Conservation (phyloP, 2,797 vertebrate species). For the Manis pentadactyla region DNA sequence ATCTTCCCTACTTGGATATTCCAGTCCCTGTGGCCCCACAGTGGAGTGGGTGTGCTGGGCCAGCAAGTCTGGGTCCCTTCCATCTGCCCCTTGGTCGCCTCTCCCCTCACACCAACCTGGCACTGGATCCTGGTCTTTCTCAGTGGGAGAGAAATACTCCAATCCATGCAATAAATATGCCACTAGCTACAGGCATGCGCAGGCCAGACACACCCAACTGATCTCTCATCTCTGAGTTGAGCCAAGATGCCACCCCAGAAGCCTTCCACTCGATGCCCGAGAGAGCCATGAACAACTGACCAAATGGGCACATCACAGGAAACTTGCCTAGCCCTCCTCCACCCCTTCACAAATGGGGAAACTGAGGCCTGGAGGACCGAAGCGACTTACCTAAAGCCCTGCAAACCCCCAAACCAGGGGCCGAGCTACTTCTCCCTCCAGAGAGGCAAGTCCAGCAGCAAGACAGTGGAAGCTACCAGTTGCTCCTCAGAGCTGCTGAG, state of each 20-base stretch:
- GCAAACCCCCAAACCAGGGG: not conserved
- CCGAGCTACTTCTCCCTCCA: not conserved
- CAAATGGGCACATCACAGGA: fast-evolving
- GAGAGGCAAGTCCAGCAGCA: fast-evolving
- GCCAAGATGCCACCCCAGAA: not conserved
- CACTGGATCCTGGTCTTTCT: not conserved
- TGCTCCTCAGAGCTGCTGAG: not conserved
- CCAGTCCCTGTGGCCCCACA: not conserved
- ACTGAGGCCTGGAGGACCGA: not conserved
- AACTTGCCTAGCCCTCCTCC: not conserved
- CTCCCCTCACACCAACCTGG: not conserved
- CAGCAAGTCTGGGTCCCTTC: not conserved
- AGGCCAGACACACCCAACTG: fast-evolving
- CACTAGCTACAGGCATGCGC: no score
- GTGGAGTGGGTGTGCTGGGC: not conserved
- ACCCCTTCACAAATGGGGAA: not conserved
- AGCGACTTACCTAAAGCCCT: not conserved
- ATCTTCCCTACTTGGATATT: not conserved
- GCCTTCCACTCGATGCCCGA: not conserved
- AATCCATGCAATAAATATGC: not conserved
- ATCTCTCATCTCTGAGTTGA: not conserved
- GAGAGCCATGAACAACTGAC: not conserved
- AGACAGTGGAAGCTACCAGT: fast-evolving
- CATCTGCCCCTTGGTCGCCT: not conserved
- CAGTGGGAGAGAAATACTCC: not conserved